Percentiles rank a stretch among this genome's conserved stretches.
These are phyloP conservation scores for Cotesia chilonis DNA, from an alignment of 1,140 invertebrate species.

Conservation along the genomic window DNA sequence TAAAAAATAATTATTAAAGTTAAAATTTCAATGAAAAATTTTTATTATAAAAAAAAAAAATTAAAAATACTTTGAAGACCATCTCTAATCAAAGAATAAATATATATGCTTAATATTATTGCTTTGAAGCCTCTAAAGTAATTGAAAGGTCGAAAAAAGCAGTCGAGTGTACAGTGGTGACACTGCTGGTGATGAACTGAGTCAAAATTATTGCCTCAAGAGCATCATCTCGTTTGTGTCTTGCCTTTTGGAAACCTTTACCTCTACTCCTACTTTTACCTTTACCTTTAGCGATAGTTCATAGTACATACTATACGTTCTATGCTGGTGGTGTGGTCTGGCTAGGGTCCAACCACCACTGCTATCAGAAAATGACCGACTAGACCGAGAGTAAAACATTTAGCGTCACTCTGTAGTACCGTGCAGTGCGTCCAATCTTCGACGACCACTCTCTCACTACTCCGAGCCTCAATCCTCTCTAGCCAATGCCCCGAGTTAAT, in stretches of 20 bases:
- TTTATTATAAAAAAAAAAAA: no score
- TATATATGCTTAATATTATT: no score
- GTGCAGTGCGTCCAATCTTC: background rate
- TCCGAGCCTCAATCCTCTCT: slow-evolving; percentile 9
- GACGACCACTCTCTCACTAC: background rate
- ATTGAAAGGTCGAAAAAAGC: background rate
- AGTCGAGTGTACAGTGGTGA: slow-evolving; percentile 5
- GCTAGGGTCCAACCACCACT: background rate
- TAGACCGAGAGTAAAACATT: slow-evolving; percentile 5
- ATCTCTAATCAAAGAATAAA: no score
- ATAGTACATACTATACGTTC: no score
- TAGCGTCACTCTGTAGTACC: background rate
- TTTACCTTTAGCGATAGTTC: no score
- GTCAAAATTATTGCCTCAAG: slow-evolving; percentile 26
- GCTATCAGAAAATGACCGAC: no score
- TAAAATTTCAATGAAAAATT: no score
- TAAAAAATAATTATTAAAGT: no score
- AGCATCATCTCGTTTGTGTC: slow-evolving; percentile 20
- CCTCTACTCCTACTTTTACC: no score
- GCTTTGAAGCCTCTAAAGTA: background rate
- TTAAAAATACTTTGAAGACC: no score
- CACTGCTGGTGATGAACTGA: slow-evolving; percentile 29
- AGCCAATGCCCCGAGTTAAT: slow-evolving; percentile 38
- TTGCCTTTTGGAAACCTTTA: slow-evolving; percentile 11
- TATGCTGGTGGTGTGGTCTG: no score